Evolutionary conservation across 2,113 vertebrate genomes (phyloP), one percentile per base, ranked within the genome.

Genomic region (Xiphophorus maculatus): DNA sequence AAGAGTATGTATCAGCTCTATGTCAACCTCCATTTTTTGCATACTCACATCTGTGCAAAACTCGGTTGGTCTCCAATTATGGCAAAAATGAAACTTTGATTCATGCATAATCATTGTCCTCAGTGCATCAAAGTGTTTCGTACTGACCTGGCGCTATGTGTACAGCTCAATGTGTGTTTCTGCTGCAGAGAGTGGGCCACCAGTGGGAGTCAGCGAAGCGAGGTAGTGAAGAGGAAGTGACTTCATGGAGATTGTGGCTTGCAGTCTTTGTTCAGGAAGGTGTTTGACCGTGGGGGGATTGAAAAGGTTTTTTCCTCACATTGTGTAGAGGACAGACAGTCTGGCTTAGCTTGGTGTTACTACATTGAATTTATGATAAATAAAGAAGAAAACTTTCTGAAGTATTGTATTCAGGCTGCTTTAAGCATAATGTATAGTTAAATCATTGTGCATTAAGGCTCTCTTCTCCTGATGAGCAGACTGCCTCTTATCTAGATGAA

Each of bases 181-280:
- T 71, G 27, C 6, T 76, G 67, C 63, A 77, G 73, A 72, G 63
- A 51, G 15, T 13, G 42, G 30, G 30, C 29, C 1, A 35, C 79
- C 83, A 85, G 84, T 87, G 66, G 32, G 63, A 76, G 35, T 60
- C 17, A 13, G 61, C 51, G 33, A 54, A 71, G 76, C 32, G 37
- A 72, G 54, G 35, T 48, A 33, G 29, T 75, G 74, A 84, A 87
- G 73, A 92, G 94, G 93, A 94, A 92, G 92, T 91, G 79, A 89
- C 68, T 73, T 93, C 89, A 88, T 73, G 44, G 81, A 48, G 70
- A 74, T 88, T 77, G 81, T 73, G 77, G 85, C 63, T 74, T 71
- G 80, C 33, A 40, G 68, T 64, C 78, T 58, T 80, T 82, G 83
- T 76, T 81, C 90, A 92, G 93, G 93, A 93, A 92, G 87, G 76